Percentiles rank a stretch among this genome's conserved stretches.
Conservation (phyloP, 2,113 vertebrate genomes). For the Rhegmatorhina hoffmannsi region DNA sequence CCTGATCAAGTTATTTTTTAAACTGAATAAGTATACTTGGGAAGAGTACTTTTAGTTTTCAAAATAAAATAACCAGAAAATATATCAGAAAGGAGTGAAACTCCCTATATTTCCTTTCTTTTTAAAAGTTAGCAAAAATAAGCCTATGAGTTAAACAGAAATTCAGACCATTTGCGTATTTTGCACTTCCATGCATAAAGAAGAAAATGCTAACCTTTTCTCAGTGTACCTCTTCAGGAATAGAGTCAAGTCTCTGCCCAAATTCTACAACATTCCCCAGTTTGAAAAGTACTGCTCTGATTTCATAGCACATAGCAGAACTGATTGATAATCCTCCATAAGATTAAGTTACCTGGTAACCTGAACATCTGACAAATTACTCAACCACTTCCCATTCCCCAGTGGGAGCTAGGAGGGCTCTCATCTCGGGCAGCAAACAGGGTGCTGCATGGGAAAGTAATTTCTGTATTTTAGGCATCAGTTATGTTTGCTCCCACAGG, state of each 20-base stretch:
- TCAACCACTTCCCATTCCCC: neutral
- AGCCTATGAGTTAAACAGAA: neutral
- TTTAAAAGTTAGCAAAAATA: neutral
- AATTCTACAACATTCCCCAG: neutral
- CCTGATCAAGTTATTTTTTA: neutral
- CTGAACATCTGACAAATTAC: neutral
- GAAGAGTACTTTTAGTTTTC: neutral
- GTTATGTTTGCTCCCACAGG: rapidly evolving
- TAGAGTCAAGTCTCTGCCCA: neutral
- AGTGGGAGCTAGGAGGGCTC: neutral
- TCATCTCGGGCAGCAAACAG: neutral
- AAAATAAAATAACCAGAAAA: neutral
- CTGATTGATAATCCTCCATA: neutral
- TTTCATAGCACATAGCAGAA: neutral
- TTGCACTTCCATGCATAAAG: neutral
- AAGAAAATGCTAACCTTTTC: neutral
- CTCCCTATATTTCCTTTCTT: neutral
- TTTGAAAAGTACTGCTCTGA: neutral
- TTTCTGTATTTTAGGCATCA: neutral
- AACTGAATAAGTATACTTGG: neutral
- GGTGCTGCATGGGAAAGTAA: neutral
- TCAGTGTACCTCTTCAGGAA: neutral
- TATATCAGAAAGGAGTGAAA: neutral
- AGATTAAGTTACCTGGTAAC: neutral
- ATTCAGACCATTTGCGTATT: neutral